phyloP scores from a whole-genome alignment of 2,113 vertebrate species.

The Strix aluco region DNA sequence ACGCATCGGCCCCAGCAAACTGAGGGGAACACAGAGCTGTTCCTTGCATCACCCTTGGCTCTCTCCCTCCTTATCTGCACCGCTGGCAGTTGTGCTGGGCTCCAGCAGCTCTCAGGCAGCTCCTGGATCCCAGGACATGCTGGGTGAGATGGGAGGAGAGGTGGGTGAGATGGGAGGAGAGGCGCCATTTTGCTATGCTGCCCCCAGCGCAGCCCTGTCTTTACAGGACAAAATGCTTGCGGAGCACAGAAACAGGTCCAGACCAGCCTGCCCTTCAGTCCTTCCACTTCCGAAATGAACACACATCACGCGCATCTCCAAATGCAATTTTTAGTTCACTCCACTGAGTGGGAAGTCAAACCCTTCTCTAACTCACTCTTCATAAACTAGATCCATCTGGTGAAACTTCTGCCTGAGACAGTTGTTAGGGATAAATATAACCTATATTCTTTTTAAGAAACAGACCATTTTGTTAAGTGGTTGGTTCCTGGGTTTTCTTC shows the following conservation, averaged over 20 bases:
- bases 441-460: not conserved
- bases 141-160: not conserved
- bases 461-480: not conserved
- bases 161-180: not conserved
- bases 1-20: accelerated
- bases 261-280: not conserved
- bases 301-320: not conserved
- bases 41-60: not conserved
- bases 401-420: not conserved
- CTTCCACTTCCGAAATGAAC: not conserved
- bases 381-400: not conserved
- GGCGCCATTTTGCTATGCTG: not conserved
- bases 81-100: not conserved
- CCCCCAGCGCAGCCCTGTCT: not conserved
- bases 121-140: not conserved
- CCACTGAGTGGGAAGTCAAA: constrained; percentile 7
- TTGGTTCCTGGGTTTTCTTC: constrained; percentile 9
- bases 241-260: not conserved
- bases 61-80: not conserved
- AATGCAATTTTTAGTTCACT: not conserved
- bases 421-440: not conserved
- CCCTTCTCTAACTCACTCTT: not conserved
- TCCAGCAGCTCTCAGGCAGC: not conserved
- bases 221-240: not conserved
- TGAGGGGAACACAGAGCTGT: not conserved